Base-by-base conservation (phyloP, 2,888 invertebrate species). In the Protophormia terraenovae region DNA sequence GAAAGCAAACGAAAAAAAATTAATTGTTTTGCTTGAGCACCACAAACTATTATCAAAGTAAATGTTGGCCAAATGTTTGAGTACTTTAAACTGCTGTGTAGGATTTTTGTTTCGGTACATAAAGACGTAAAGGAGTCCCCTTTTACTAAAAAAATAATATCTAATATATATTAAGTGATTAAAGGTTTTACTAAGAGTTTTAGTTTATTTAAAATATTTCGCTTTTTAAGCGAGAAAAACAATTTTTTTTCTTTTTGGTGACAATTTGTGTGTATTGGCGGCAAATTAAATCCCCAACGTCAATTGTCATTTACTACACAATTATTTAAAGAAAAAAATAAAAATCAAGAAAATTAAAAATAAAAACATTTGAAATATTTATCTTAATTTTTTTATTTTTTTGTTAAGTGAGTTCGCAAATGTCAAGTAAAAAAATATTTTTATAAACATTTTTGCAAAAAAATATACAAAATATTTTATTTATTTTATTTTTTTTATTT, bases 31-130 rank as follows among this genome's bases (percentile, higher is more conserved):
- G 78, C 58, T 72, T 85, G 69, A 71, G 77, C 67, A 73, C 67
- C 84, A 41, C 62, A 71, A 58, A 66, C 67, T 64, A 66, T 71
- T 67, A 73, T 35, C n/a, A 73, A 82, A 79, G 47, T 75, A 79
- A 79, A 85, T 85, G 82, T 75, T 85, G 82, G 82, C 85, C 73
- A 82, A 75, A 77, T 80, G 64, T 53, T 78, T 78, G 72, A 78
- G 55, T 35, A 53, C 50, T 83, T 77, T 53, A 38, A 60, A 60
- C 47, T 84, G 38, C 53, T 84, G 73, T 60, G 41, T 53, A 67
- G 41, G 64, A 53, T 76, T 71, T 69, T 77, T 32, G 7, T 41
- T n/a, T 16, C 2, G 3, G 47, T 6, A 47, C 6, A 45, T 10
- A 6, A 7, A 47, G 10, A 41, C 32, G 32, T 47, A 72, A 80